Conservation (phyloP, 1,140 invertebrate genomes). For the Marisa cornuarietis region DNA sequence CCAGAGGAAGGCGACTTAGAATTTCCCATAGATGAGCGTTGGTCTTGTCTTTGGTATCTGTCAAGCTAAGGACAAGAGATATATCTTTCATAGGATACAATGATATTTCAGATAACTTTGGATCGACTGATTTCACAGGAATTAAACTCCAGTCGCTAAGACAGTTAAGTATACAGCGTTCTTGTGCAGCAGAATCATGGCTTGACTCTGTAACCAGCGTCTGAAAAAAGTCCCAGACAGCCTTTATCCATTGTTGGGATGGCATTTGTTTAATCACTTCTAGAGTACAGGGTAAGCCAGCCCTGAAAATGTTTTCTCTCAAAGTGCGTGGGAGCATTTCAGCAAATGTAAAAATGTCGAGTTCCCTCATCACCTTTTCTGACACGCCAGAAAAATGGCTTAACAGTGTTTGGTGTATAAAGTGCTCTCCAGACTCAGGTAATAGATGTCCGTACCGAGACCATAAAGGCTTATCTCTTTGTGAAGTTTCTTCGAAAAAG, state of each 20-base stretch:
- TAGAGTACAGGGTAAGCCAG: not conserved
- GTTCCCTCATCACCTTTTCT: not conserved
- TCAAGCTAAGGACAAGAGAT: not conserved
- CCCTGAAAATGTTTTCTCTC: not conserved
- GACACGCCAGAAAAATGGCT: not conserved
- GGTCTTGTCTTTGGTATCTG: not conserved
- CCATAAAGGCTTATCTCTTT: not conserved
- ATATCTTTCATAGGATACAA: constrained; percentile 20
- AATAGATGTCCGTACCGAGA: not conserved
- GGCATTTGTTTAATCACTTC: not conserved
- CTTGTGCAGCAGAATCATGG: not conserved
- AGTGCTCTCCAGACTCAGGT: constrained; percentile 4
- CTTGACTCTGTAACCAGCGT: not conserved
- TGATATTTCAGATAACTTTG: constrained; percentile 19
- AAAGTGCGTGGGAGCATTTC: not conserved
- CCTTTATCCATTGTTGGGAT: not conserved
- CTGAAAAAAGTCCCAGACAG: constrained; percentile 11
- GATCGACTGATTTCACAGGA: not conserved
- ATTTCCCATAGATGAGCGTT: not conserved
- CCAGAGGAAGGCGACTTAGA: not conserved
- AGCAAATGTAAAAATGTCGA: constrained; percentile 9
- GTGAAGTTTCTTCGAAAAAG: not conserved
- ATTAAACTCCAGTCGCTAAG: constrained; percentile 13
- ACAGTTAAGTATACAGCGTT: not conserved
- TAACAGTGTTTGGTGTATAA: not conserved